Evolutionary conservation across 92 coral and sea anemone species (phyloP).

Genomic region (Ricordea florida): DNA sequence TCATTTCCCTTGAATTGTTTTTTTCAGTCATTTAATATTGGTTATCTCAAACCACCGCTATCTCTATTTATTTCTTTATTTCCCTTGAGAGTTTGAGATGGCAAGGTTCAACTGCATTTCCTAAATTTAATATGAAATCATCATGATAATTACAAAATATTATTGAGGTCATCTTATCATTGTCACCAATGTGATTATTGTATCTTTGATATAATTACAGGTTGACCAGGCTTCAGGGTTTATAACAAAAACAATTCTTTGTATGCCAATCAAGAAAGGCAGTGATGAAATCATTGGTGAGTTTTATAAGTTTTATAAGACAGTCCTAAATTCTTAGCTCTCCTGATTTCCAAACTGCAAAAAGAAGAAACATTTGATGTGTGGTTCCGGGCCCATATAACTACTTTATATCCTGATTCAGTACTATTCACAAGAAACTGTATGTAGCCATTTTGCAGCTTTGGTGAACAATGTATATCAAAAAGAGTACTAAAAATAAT

Average conservation of each 20-base stretch:
- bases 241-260: constrained; percentile 85
- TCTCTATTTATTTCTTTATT: background rate
- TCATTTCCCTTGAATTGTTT: too few species aligned
- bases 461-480: too few species aligned
- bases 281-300: constrained; percentile 90
- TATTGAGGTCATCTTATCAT: background rate
- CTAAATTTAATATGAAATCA: too few species aligned
- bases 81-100: background rate
- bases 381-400: background rate
- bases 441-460: background rate
- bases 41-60: too few species aligned
- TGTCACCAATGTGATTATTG: background rate
- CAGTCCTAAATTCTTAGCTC: too few species aligned
- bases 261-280: constrained; percentile 98
- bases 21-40: too few species aligned
- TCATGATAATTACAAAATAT: background rate
- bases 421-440: background rate
- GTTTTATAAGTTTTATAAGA: background rate
- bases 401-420: background rate
- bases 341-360: too few species aligned
- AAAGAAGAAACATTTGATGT: too few species aligned
- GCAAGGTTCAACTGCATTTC: background rate
- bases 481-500: too few species aligned
- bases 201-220: constrained; percentile 13
- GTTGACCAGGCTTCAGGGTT: constrained; percentile 98